Base-by-base conservation (phyloP, 2,113 vertebrate species). In the Colaptes auratus region DNA sequence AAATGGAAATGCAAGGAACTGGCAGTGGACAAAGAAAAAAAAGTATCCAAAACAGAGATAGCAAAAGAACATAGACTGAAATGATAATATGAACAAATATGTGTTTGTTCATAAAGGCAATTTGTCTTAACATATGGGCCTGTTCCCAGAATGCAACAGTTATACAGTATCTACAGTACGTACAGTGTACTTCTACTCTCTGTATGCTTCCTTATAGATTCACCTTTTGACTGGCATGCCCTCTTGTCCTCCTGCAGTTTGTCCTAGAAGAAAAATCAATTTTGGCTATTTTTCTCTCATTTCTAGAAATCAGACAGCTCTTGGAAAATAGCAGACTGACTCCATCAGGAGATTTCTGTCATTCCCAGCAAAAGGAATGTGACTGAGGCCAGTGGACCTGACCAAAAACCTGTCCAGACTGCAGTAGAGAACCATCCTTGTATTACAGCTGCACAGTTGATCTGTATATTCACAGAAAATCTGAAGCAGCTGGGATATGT, bases 171-270 rank as follows among this genome's bases (percentile, higher is more conserved):
- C 78, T 82, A 44, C 3, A 63, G 17, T 61, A 64, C 63, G 81
- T 82, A 44, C 3, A 63, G 12, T 10, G 16, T 50, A 59, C 20
- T 78, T 89, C 72, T 86, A 7, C 9, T 83, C 19, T 75, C 33
- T 71, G 7, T 78, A 50, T 48, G 31, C 36, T 82, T 88, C 15
- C 17, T 88, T 46, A 67, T 16, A 35, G 42, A n/a, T 35, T 67
- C 0, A 25, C 35, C 80, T 88, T 73, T 35, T 82, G 33, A 66
- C 25, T 0, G 0, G 6, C 19, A 81, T 56, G 13, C 15, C 36
- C 9, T 92, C 42, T 74, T 83, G 67, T 86, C 36, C 58, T 86
- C 65, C 61, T 81, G 25, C 17, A 67, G 28, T 52, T 90, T 20
- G 7, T 27, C 21, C 46, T 36, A 79, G 72, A 88, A 88, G 28